phyloP scores from a whole-genome alignment of 1,140 invertebrate species.

The Ostrea denselamellosa region DNA sequence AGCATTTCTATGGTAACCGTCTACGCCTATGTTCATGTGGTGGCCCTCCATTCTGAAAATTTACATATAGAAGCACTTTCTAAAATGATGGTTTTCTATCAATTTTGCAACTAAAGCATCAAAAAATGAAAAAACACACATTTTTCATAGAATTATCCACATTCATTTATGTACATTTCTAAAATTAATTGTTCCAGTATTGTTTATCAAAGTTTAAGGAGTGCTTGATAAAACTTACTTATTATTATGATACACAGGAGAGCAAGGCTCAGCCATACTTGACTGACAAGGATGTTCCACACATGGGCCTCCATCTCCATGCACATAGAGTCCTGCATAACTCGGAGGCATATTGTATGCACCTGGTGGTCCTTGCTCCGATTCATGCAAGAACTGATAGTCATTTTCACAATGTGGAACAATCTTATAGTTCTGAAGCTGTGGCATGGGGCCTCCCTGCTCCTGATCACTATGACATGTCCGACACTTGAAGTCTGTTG shows the following conservation, averaged over 20 bases:
- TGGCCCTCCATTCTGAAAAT: slow-evolving; percentile 42
- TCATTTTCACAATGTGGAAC: slow-evolving; percentile 40
- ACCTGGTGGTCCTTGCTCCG: slow-evolving; percentile 59
- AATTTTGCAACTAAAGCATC: no score
- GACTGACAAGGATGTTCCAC: slow-evolving; percentile 80
- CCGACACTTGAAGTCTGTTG: slow-evolving; percentile 52
- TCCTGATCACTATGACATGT: slow-evolving; percentile 59
- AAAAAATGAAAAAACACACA: no score
- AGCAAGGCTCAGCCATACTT: slow-evolving; percentile 78
- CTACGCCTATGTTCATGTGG: slow-evolving; percentile 52
- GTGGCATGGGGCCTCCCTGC: slow-evolving; percentile 47
- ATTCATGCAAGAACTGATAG: slow-evolving; percentile 66
- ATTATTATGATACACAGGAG: slow-evolving; percentile 64
- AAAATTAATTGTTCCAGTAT: no score
- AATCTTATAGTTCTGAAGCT: slow-evolving; percentile 55
- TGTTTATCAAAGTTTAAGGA: no score
- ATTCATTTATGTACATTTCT: no score
- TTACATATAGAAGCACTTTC: not conserved
- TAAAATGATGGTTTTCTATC: no score
- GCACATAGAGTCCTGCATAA: slow-evolving; percentile 45
- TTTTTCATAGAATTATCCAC: no score
- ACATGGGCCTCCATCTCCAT: slow-evolving; percentile 59
- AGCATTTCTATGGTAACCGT: slow-evolving; percentile 60
- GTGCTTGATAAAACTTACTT: not conserved
- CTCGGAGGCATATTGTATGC: slow-evolving; percentile 47